phyloP scores from a whole-genome alignment of 92 coral and sea anemone genomes.

The Umimayanthus kanabou region DNA sequence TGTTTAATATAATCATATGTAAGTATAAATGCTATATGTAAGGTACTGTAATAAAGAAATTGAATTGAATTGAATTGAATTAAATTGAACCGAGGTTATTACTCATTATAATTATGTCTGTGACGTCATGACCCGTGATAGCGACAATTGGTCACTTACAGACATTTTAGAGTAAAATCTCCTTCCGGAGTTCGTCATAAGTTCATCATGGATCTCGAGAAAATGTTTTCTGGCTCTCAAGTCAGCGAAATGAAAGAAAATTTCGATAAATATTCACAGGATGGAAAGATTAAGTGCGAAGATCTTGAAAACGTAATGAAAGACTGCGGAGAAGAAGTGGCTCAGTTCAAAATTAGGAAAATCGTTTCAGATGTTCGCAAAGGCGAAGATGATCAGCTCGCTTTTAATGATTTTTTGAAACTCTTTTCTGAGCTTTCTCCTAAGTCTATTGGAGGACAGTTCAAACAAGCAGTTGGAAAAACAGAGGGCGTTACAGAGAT shows the following conservation, averaged over 20 bases:
- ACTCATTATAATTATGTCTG: background rate
- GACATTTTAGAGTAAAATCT: background rate
- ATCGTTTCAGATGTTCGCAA: constrained; percentile 64
- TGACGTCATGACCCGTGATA: background rate
- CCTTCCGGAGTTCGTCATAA: background rate
- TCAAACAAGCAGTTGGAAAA: constrained; percentile 77
- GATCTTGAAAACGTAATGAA: constrained; percentile 83
- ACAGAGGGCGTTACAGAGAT: constrained; percentile 73
- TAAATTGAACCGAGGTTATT: too few species aligned
- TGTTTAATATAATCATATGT: too few species aligned
- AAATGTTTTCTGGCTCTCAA: constrained; percentile 72
- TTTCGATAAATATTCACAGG: constrained; percentile 72
- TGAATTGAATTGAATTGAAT: too few species aligned
- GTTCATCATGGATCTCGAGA: constrained; percentile 53
- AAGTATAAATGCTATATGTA: too few species aligned
- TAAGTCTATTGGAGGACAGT: constrained; percentile 84
- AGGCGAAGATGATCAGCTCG: constrained; percentile 67
- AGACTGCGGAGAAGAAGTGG: constrained; percentile 86
- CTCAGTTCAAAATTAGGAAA: constrained; percentile 84
- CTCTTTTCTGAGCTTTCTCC: constrained; percentile 77
- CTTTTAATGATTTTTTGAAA: constrained; percentile 73
- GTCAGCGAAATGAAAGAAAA: constrained; percentile 81
- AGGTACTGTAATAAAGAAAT: too few species aligned
- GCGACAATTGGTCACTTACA: background rate
- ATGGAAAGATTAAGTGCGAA: constrained; percentile 61